Evolutionary conservation across 2,888 invertebrate species (phyloP).

Genomic region (Drosophila neonasuta): DNA sequence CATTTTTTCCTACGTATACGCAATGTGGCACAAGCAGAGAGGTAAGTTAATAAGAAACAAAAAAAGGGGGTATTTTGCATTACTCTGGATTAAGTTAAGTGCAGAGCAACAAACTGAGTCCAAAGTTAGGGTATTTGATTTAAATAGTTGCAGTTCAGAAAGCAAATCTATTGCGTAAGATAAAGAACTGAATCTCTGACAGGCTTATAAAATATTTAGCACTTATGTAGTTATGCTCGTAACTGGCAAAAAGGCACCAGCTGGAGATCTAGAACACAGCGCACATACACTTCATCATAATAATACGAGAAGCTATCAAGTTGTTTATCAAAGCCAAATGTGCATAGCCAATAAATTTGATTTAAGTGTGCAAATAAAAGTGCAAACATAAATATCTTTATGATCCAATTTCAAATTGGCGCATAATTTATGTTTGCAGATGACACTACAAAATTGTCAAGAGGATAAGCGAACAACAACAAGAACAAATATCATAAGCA

Average conservation of each 20-base stretch:
- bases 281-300: constrained; percentile 40
- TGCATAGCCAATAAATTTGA: constrained; percentile 58
- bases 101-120: not conserved
- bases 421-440: constrained; percentile 62
- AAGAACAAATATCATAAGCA: not conserved
- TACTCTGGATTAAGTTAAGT: not conserved
- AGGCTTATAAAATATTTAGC: constrained; percentile 16
- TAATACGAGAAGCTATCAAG: constrained; percentile 32
- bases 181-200: not conserved
- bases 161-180: too few relatives aligned
- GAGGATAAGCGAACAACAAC: constrained; percentile 11
- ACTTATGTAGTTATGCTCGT: not conserved
- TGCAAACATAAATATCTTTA: constrained; percentile 68
- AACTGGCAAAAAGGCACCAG: constrained; percentile 19
- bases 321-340: constrained; percentile 58
- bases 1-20: constrained; percentile 33
- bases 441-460: constrained; percentile 47
- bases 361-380: constrained; percentile 57
- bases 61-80: not conserved
- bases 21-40: constrained; percentile 9
- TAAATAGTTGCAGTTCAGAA: not conserved
- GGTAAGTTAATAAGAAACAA: not conserved
- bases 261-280: constrained; percentile 6
- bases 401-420: constrained; percentile 65
- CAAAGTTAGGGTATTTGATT: not conserved